Evolutionary conservation across 2,797 vertebrate genomes (phyloP).

Genomic region (Gallinago stenura): DNA sequence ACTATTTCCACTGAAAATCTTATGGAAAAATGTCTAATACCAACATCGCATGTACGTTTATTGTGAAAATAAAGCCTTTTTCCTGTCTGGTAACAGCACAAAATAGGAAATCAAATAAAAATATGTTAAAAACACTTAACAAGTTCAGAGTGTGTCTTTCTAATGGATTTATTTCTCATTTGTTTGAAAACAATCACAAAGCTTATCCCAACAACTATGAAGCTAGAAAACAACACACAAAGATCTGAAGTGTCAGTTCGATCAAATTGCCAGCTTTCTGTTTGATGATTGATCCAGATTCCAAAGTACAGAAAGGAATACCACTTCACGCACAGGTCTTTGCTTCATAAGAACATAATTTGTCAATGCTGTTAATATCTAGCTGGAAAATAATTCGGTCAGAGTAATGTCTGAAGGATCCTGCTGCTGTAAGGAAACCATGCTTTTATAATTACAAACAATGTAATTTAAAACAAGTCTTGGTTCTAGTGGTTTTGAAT

Average conservation of each 20-base stretch:
- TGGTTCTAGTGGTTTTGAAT: background rate
- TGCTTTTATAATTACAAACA: background rate
- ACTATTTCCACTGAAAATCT: background rate
- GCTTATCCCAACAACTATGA: background rate
- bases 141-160: background rate
- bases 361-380: background rate
- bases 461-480: background rate
- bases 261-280: background rate
- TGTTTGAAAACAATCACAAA: background rate
- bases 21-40: background rate
- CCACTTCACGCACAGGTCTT: background rate
- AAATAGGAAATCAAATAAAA: background rate
- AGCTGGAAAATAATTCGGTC: background rate
- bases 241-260: background rate
- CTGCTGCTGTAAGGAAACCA: background rate
- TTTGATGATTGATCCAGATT: background rate
- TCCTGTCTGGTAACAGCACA: background rate
- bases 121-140: background rate
- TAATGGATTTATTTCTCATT: background rate
- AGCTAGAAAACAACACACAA: background rate
- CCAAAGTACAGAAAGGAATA: background rate
- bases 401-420: background rate
- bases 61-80: background rate
- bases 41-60: background rate
- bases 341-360: background rate